Evolutionary conservation across 2,888 invertebrate species (phyloP), one percentile per base, ranked within the genome.

Genomic region (Agriopis leucophaearia): DNA sequence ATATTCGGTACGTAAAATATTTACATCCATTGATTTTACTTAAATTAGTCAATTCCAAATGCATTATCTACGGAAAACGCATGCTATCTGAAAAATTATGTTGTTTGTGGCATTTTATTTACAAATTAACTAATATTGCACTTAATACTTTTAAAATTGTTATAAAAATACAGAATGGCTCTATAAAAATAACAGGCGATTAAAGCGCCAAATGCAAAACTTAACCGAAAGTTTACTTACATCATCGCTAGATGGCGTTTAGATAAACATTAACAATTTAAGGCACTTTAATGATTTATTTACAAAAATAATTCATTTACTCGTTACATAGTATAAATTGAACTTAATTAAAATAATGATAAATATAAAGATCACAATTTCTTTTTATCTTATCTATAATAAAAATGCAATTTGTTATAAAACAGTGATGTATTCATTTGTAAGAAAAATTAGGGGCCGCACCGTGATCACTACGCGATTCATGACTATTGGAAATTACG

Each of bases 51-150:
- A 73, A 81, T 81, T 81, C 79, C 88, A 91, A 91, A 92, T 91
- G 91, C 91, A 89, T 84, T 83, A 78, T 81, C 81, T 79, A 79
- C 83, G 81, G 81, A 85, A 86, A 80, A 81, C 85, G 76, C 79
- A 77, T 75, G 75, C 68, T 70, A 74, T 74, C 68, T 65, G 70
- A 66, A 47, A 54, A 44, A 40, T 38, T 44, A 15, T 40, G 12
- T 54, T 16, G 5, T 42, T 40, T 40, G n/a, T 51, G 38, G 8
- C 15, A 38, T 13, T 51, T 62, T 63, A 71, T 67, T 64, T 72
- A 72, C 75, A 74, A 66, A 73, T 71, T 51, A 62, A 51, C 71
- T 74, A 75, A 72, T 79, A 82, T 82, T 81, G 79, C 79, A 81
- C 77, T 70, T 52, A 48, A 47, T 36, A 48, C 55, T 48, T 61